These are phyloP conservation scores for Sialia sialis DNA, from an alignment of 2,113 vertebrate genomes.

Conservation along the genomic window DNA sequence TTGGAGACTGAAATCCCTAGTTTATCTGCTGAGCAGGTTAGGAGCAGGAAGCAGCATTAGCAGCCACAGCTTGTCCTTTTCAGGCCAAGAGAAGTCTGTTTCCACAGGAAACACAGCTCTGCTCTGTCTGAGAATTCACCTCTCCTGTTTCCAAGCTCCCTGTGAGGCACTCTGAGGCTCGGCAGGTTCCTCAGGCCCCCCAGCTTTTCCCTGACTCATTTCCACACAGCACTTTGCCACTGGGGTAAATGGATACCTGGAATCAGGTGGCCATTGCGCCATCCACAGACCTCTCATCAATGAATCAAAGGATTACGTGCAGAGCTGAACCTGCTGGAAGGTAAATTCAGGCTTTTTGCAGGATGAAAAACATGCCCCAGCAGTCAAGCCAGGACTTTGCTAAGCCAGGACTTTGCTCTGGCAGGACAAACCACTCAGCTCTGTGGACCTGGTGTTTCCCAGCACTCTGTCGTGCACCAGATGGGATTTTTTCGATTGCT, in stretches of 20 bases:
- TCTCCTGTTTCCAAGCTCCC: not conserved
- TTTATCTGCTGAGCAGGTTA: slow-evolving; percentile 50
- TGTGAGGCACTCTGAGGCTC: accelerated
- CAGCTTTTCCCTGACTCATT: not conserved
- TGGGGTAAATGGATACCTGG: not conserved
- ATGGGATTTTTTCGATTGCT: not conserved
- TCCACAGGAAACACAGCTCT: not conserved
- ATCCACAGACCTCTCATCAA: not conserved
- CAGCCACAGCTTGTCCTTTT: not conserved
- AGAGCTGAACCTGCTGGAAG: not conserved
- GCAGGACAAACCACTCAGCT: not conserved
- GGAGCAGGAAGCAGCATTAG: slow-evolving; percentile 25
- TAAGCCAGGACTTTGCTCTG: not conserved
- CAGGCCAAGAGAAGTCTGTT: not conserved
- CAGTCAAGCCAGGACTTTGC: not conserved
- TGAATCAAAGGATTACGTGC: not conserved
- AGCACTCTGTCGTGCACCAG: not conserved
- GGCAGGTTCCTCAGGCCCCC: not conserved
- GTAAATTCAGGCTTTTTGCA: not conserved
- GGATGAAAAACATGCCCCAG: not conserved
- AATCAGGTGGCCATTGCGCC: not conserved
- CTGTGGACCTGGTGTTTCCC: accelerated
- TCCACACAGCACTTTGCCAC: not conserved
- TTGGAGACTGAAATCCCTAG: slow-evolving; percentile 17
- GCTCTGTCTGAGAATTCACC: accelerated